phyloP scores from a whole-genome alignment of 1,140 invertebrate species.

The Trachymyrmex septentrionalis region DNA sequence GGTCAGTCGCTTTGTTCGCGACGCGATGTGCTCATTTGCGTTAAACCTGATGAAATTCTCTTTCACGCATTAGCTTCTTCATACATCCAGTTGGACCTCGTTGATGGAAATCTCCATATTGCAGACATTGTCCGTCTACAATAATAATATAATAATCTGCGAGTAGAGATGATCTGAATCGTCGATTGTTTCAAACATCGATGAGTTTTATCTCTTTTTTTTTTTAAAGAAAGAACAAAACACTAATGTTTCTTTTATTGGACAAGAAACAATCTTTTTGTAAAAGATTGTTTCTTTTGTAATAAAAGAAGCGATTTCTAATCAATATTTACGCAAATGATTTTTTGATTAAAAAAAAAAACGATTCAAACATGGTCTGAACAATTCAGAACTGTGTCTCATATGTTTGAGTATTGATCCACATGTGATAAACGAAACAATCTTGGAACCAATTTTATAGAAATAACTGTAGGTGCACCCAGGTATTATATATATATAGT shows the following conservation, averaged over 20 bases:
- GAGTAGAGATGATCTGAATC: neutral
- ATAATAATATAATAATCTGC: conserved; percentile 16
- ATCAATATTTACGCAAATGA: too few relatives aligned
- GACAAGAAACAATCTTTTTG: too few relatives aligned
- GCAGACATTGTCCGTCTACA: neutral
- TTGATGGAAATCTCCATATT: conserved; percentile 28
- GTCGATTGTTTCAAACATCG: too few relatives aligned
- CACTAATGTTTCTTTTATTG: too few relatives aligned
- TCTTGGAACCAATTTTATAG: neutral
- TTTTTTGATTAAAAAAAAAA: too few relatives aligned
- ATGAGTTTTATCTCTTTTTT: too few relatives aligned
- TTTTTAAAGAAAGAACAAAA: too few relatives aligned
- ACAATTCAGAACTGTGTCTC: neutral
- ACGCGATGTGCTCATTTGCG: conserved; percentile 35
- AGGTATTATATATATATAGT: too few relatives aligned
- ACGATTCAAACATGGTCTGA: too few relatives aligned
- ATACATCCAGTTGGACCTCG: neutral
- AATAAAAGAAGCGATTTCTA: too few relatives aligned
- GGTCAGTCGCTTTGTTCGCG: conserved; percentile 34
- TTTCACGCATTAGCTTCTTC: conserved; percentile 46
- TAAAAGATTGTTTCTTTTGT: too few relatives aligned
- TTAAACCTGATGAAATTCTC: conserved; percentile 18
- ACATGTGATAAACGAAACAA: neutral
- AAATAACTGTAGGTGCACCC: too few relatives aligned
- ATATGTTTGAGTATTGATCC: neutral